Evolutionary conservation across 1,140 invertebrate species (phyloP), one percentile per base, ranked within the genome.

Genomic region (Halesus radiatus): DNA sequence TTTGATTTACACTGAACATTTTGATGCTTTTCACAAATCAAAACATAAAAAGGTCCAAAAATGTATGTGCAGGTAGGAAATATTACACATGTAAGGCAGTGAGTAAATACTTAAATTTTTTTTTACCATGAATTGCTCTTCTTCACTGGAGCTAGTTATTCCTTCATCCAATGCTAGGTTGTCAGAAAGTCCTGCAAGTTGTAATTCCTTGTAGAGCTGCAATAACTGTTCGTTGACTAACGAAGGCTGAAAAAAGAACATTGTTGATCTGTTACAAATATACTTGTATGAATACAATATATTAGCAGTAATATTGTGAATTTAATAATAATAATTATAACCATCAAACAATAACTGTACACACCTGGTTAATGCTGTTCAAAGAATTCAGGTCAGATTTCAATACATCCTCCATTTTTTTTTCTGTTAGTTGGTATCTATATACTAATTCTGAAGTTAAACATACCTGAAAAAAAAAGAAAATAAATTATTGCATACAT

Each of bases 211-310:
- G 80, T 95, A 95, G 0, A 96, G 86, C 83, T 94, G 93, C 73
- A 88, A 89, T 8, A 96, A 84, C 85, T 96, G 94, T 76, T 95
- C 93, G 82, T 94, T 94, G 0, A 96, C 94, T 70, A 94, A 81
- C 1, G 88, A 81, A 0, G 94, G 93, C 90, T 95, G 89, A 54
- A 89, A 88, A 66, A 45, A n/a, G n/a, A n/a, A n/a, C n/a, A n/a
- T n/a, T n/a, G n/a, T n/a, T n/a, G n/a, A n/a, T n/a, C n/a, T n/a
- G n/a, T n/a, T n/a, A n/a, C n/a, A n/a, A n/a, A 5, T 29, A 5
- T 29, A 29, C 5, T 29, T 29, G 5, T 29, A 29, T 29, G 2
- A 29, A 29, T 29, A 29, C 26, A 29, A 29, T 29, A 29, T 2
- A 29, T 29, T n/a, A n/a, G n/a, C 26, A 29, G 26, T 37, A 37